Conservation (phyloP, 2,797 vertebrate species). For the Myotis findleyi region DNA sequence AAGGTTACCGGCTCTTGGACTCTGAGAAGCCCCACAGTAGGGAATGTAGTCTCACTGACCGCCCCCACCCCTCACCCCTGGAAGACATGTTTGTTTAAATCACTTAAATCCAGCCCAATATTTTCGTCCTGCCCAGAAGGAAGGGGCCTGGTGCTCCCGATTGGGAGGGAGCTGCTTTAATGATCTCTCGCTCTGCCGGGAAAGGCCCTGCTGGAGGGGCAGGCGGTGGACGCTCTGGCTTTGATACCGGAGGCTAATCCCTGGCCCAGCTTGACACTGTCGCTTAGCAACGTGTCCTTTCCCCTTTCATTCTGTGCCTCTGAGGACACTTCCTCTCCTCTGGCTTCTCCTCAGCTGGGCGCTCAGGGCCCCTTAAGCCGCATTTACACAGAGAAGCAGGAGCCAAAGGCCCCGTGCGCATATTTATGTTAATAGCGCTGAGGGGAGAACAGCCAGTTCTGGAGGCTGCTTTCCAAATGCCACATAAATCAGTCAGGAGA, state of each 20-base stretch:
- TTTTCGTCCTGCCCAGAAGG: slow-evolving; percentile 38
- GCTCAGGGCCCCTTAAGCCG: slow-evolving; percentile 74
- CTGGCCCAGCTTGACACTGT: slow-evolving; percentile 78
- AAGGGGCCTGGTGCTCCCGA: background rate
- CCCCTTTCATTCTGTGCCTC: slow-evolving; percentile 78
- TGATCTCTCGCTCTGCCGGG: slow-evolving; percentile 61
- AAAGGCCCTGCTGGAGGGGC: slow-evolving; percentile 74
- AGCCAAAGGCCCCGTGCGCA: slow-evolving; percentile 29
- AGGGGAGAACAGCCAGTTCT: slow-evolving; percentile 82
- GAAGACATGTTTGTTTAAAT: slow-evolving; percentile 21
- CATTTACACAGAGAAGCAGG: slow-evolving; percentile 70
- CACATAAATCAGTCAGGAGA: slow-evolving; percentile 81
- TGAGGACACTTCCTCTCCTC: slow-evolving; percentile 81
- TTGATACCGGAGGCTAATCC: slow-evolving; percentile 84
- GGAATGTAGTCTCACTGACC: background rate
- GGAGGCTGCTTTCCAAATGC: slow-evolving; percentile 83
- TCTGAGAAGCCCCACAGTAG: background rate
- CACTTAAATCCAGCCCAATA: background rate
- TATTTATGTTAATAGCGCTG: slow-evolving; percentile 82
- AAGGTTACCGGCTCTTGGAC: background rate
- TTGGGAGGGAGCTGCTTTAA: slow-evolving; percentile 64
- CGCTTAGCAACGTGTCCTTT: slow-evolving; percentile 83
- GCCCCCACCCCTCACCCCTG: background rate
- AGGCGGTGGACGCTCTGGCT: slow-evolving; percentile 63
- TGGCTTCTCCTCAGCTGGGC: slow-evolving; percentile 69